Percentiles rank a stretch among this genome's conserved stretches.
These are phyloP conservation scores for Whitmania pigra DNA, from an alignment of 1,140 invertebrate genomes.

Conservation along the genomic window DNA sequence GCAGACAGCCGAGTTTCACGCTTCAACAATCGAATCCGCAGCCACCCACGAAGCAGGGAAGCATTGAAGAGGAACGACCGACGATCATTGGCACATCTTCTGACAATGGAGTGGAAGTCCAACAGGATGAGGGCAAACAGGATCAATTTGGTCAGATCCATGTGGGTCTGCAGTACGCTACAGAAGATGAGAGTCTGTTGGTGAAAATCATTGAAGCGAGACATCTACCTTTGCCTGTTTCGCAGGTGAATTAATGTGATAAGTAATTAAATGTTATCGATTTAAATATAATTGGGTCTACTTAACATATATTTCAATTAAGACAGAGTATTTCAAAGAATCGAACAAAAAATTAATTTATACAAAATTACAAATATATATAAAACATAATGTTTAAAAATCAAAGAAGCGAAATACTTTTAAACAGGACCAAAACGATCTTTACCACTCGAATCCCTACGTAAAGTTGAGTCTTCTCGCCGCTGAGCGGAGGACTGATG, in stretches of 20 bases:
- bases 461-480: slow-evolving; percentile 37
- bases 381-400: no score
- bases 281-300: no score
- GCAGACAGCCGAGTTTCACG: not conserved
- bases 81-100: slow-evolving; percentile 26
- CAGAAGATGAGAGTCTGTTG: slow-evolving; percentile 35
- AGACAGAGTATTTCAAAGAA: no score
- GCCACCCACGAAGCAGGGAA: slow-evolving; percentile 20
- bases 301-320: no score
- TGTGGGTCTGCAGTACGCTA: slow-evolving; percentile 42
- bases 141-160: slow-evolving; percentile 40
- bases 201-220: slow-evolving; percentile 43
- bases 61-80: slow-evolving; percentile 31
- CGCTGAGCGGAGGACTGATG: slow-evolving; percentile 25
- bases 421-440: slow-evolving; percentile 35
- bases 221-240: slow-evolving; percentile 39
- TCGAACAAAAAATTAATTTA: no score
- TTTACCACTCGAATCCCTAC: slow-evolving; percentile 44
- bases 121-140: slow-evolving; percentile 35
- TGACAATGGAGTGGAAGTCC: no score
- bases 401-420: no score
- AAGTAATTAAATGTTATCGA: no score
- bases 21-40: no score
- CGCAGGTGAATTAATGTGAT: slow-evolving; percentile 20
- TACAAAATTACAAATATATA: no score